These are phyloP conservation scores for Oegoconia quadripuncta DNA, from an alignment of 2,888 invertebrate species.

Conservation along the genomic window DNA sequence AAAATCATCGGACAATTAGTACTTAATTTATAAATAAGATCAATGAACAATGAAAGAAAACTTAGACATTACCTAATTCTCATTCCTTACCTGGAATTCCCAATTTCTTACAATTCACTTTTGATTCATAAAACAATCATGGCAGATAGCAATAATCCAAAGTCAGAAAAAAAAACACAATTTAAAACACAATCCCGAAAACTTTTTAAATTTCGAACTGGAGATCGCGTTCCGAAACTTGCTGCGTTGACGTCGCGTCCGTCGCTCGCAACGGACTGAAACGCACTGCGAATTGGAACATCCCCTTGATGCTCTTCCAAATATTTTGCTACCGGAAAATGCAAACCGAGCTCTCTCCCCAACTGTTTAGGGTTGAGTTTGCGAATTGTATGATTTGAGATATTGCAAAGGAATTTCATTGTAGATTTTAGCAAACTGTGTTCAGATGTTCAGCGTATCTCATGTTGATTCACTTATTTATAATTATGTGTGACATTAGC, in stretches of 20 bases:
- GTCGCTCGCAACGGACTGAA: slow-evolving; percentile 14
- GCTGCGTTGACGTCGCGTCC: slow-evolving; percentile 13
- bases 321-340: slow-evolving; percentile 3
- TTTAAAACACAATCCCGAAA: slow-evolving; percentile 2
- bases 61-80: neutral
- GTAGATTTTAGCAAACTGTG: slow-evolving; percentile 11
- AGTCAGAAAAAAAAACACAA: slow-evolving; percentile 1
- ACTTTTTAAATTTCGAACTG: slow-evolving; percentile 12
- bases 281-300: slow-evolving; percentile 23
- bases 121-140: neutral
- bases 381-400: slow-evolving; percentile 1
- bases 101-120: neutral
- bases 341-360: neutral
- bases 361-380: neutral
- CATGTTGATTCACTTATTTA: slow-evolving; percentile 40
- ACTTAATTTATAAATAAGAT: too few relatives aligned
- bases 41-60: neutral
- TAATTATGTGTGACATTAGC: slow-evolving; percentile 31
- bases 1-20: too few relatives aligned
- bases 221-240: slow-evolving; percentile 20
- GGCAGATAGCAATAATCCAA: neutral
- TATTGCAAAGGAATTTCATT: slow-evolving; percentile 1
- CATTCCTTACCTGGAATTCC: neutral
- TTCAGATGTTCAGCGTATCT: slow-evolving; percentile 17
- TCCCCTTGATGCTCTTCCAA: slow-evolving; percentile 17